Conservation (phyloP, 1,140 invertebrate genomes). For the Drosophila sproati region DNA sequence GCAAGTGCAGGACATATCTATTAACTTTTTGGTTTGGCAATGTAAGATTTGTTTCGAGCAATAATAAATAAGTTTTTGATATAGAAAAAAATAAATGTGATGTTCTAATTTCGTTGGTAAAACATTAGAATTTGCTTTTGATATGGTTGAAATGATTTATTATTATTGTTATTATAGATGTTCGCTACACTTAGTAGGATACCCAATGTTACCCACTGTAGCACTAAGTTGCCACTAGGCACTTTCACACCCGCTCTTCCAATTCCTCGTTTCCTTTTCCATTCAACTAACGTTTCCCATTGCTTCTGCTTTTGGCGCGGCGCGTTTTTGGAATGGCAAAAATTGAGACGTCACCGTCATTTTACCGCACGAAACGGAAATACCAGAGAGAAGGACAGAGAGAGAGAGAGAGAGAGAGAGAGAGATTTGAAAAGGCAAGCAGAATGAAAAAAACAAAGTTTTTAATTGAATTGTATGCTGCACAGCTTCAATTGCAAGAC, state of each 20-base stretch:
- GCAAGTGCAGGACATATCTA: too few relatives aligned
- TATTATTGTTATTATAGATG: not conserved
- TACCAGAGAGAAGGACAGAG: constrained; percentile 3
- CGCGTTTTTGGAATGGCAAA: constrained; percentile 55
- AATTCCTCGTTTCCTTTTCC: constrained; percentile 2
- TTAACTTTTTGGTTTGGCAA: too few relatives aligned
- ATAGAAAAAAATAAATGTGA: too few relatives aligned
- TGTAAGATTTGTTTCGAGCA: too few relatives aligned
- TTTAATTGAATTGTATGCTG: constrained; percentile 79
- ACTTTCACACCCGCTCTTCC: constrained; percentile 10
- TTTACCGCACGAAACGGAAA: constrained; percentile 54
- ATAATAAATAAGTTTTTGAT: too few relatives aligned
- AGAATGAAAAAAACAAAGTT: constrained; percentile 57
- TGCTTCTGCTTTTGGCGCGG: constrained; percentile 54
- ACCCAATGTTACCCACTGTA: constrained; percentile 18
- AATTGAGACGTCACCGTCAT: constrained; percentile 75
- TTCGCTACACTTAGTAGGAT: not conserved
- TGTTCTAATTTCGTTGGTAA: too few relatives aligned
- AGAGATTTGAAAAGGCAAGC: not conserved
- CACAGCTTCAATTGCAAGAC: constrained; percentile 70
- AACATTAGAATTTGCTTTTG: too few relatives aligned
- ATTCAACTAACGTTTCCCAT: constrained; percentile 23
- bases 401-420: constrained; percentile 4
- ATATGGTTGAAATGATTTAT: not conserved
- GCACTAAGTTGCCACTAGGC: constrained; percentile 7